Evolutionary conservation across 2,113 vertebrate genomes (phyloP).

Genomic region (Pipra filicauda): DNA sequence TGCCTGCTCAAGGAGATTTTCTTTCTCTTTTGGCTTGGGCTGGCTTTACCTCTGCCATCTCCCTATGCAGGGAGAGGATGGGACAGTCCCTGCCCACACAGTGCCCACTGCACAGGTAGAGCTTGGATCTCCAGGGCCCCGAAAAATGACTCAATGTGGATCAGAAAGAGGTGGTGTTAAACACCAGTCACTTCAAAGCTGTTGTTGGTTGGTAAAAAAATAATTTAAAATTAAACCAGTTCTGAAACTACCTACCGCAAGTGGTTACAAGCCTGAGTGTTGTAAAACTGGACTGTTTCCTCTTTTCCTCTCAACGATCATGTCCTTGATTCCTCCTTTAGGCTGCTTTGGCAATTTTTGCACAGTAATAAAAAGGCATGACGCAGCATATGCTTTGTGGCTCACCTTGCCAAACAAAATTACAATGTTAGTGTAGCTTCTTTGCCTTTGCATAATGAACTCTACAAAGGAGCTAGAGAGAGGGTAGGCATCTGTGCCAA

Average conservation of each 20-base stretch:
- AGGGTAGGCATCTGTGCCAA: slow-evolving; percentile 28
- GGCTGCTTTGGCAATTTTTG: slow-evolving; percentile 51
- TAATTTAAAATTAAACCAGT: slow-evolving; percentile 33
- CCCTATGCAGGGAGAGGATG: fast-evolving
- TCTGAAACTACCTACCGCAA: slow-evolving; percentile 9
- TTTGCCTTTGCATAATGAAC: slow-evolving; percentile 61
- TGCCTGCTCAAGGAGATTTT: background rate
- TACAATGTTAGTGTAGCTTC: slow-evolving; percentile 33
- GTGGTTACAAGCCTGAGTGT: slow-evolving; percentile 33
- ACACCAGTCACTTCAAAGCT: background rate
- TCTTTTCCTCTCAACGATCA: slow-evolving; percentile 47
- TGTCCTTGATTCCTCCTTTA: slow-evolving; percentile 64
- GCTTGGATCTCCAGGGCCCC: background rate
- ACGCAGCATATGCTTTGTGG: slow-evolving; percentile 57
- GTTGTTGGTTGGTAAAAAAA: slow-evolving; percentile 16
- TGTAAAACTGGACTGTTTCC: slow-evolving; percentile 61
- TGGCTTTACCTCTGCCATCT: background rate
- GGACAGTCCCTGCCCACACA: background rate
- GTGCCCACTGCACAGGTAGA: background rate
- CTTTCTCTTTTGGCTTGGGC: background rate
- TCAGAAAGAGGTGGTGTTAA: background rate
- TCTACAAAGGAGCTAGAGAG: slow-evolving; percentile 24
- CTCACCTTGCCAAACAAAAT: slow-evolving; percentile 46
- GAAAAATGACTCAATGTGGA: background rate
- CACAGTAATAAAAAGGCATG: slow-evolving; percentile 59